Conservation (phyloP, 2,797 vertebrate genomes). For the Pelobates cultripes region DNA sequence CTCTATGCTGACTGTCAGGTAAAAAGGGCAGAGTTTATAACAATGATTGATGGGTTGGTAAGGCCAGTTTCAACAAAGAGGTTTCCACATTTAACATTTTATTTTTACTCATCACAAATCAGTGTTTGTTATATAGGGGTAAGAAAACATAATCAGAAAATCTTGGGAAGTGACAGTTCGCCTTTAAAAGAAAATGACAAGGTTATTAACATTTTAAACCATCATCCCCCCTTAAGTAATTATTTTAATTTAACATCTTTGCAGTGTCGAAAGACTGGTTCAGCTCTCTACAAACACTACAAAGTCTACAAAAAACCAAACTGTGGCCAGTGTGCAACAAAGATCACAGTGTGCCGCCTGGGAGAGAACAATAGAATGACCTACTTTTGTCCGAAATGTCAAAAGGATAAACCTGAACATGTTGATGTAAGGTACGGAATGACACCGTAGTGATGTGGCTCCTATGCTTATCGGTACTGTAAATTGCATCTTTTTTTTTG, state of each 20-base stretch:
- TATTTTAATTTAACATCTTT: constrained; percentile 31
- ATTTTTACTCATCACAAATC: too few species aligned
- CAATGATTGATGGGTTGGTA: too few species aligned
- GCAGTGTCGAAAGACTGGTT: constrained; percentile 83
- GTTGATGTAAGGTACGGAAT: constrained; percentile 76
- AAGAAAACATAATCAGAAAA: too few species aligned
- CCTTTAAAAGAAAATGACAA: too few species aligned
- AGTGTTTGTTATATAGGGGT: too few species aligned
- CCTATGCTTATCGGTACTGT: too few species aligned
- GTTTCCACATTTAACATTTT: too few species aligned
- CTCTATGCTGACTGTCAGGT: too few species aligned
- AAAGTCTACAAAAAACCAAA: constrained; percentile 83
- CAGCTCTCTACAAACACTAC: constrained; percentile 82
- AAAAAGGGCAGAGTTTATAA: too few species aligned
- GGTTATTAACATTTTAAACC: too few species aligned
- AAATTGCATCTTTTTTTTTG: not conserved
- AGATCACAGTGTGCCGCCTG: constrained; percentile 84
- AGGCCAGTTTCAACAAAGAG: too few species aligned
- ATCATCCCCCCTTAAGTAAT: not conserved
- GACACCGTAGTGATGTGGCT: not conserved
- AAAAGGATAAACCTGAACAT: constrained; percentile 77
- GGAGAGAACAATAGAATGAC: constrained; percentile 90
- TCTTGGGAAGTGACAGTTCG: too few species aligned
- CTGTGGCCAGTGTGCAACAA: constrained; percentile 78
- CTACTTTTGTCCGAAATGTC: constrained; percentile 88